Percentiles rank a stretch among this genome's conserved stretches.
phyloP scores from a whole-genome alignment of 2,888 invertebrate genomes.

The Hyalella azteca region DNA sequence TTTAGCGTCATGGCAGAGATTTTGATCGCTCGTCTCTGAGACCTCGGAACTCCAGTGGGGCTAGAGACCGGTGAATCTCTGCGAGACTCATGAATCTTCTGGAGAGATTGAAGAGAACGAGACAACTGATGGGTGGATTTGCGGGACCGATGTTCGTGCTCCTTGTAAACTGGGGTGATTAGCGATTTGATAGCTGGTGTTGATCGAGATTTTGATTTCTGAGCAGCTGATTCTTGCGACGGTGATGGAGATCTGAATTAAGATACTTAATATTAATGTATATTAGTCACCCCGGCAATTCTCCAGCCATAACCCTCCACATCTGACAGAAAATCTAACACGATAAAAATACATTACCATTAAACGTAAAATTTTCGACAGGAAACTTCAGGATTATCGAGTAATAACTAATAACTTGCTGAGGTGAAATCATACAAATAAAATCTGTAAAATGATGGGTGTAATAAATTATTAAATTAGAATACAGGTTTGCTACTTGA shows the following conservation, averaged over 20 bases:
- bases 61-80: neutral
- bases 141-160: neutral
- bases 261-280: too few relatives aligned
- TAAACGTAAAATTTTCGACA: too few relatives aligned
- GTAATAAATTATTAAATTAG: too few relatives aligned
- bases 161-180: conserved; percentile 3
- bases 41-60: neutral
- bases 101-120: neutral
- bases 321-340: too few relatives aligned
- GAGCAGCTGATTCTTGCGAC: neutral
- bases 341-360: too few relatives aligned
- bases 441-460: too few relatives aligned
- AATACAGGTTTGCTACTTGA: too few relatives aligned
- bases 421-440: too few relatives aligned
- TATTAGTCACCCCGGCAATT: too few relatives aligned
- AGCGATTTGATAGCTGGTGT: conserved; percentile 2
- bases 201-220: neutral
- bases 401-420: too few relatives aligned
- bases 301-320: too few relatives aligned
- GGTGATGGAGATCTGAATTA: neutral
- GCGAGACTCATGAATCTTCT: neutral
- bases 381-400: too few relatives aligned
- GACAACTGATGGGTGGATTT: neutral
- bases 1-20: neutral
- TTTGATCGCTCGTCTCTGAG: neutral